A percentile compares a stretch with the other conserved stretches of the same genome.
Evolutionary conservation across 2,888 invertebrate genomes (phyloP).

Genomic region (Tachina fera): DNA sequence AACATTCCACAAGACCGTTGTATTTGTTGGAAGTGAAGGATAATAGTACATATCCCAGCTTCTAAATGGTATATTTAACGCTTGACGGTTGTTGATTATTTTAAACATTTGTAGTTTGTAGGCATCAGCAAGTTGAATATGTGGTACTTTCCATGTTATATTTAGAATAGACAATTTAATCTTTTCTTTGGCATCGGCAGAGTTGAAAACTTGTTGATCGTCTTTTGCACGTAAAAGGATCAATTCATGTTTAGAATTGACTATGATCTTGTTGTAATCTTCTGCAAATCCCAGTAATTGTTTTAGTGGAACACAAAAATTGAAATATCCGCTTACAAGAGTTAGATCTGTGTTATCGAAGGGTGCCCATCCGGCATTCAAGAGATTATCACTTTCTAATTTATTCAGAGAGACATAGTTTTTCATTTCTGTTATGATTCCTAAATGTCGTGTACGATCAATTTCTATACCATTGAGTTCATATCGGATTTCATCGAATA

Average conservation of each 20-base stretch:
- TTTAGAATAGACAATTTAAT: constrained; percentile 32
- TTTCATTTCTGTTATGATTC: constrained; percentile 78
- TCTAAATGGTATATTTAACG: constrained; percentile 54
- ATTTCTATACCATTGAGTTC: constrained; percentile 46
- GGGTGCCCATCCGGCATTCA: constrained; percentile 69
- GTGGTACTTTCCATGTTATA: constrained; percentile 67
- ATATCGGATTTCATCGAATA: constrained; percentile 79
- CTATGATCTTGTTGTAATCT: constrained; percentile 76
- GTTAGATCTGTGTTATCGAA: constrained; percentile 23
- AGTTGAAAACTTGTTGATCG: constrained; percentile 43
- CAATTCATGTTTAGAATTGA: constrained; percentile 80
- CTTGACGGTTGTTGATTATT: constrained; percentile 51
- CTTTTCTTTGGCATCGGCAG: constrained; percentile 9
- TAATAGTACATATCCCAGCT: constrained; percentile 57
- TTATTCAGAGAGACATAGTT: constrained; percentile 77
- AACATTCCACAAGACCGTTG: constrained; percentile 63
- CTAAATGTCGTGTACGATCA: constrained; percentile 76
- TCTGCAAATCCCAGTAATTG: constrained; percentile 77
- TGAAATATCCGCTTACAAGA: constrained; percentile 73
- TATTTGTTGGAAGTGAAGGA: constrained; percentile 47
- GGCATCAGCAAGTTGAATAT: constrained; percentile 61
- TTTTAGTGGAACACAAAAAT: constrained; percentile 77
- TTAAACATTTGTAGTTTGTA: constrained; percentile 60
- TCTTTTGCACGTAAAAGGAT: constrained; percentile 61
- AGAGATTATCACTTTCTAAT: constrained; percentile 56